These are phyloP conservation scores for Smithornis capensis DNA, from an alignment of 2,113 vertebrate genomes.

Conservation along the genomic window DNA sequence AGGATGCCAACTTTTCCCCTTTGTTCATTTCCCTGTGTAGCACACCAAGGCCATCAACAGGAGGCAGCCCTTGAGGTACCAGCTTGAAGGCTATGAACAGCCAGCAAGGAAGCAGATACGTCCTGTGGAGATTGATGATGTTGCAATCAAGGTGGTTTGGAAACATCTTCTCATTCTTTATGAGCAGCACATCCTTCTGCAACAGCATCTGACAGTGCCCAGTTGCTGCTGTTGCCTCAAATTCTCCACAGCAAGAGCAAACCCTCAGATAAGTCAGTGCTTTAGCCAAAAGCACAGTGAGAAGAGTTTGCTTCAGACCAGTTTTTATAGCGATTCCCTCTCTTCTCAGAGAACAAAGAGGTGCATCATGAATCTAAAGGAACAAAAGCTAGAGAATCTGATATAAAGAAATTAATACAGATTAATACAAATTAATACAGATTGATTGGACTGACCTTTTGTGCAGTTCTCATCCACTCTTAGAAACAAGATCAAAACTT, in stretches of 20 bases:
- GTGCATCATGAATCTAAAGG: not conserved
- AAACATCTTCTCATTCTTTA: not conserved
- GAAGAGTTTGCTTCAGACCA: not conserved
- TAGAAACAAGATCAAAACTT: not conserved
- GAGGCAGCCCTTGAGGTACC: conserved; percentile 89
- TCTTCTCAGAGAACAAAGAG: not conserved
- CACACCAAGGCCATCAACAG: conserved; percentile 93
- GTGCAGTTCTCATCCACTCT: not conserved
- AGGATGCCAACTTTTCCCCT: not conserved
- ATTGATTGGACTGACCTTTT: not conserved
- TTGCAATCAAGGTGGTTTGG: conserved; percentile 88
- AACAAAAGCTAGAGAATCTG: not conserved
- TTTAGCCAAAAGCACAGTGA: not conserved
- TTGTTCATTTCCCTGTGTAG: conserved; percentile 17
- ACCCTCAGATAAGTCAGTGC: not conserved
- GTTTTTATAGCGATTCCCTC: not conserved
- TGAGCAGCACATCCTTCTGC: not conserved
- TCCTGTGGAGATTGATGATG: conserved; percentile 84
- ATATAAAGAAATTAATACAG: not conserved
- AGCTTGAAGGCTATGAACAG: conserved; percentile 90
- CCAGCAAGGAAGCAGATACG: conserved; percentile 78
- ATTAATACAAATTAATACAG: not conserved
- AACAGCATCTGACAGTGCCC: not conserved
- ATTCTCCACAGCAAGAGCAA: not conserved
- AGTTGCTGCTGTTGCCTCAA: not conserved